Base-by-base conservation (phyloP, 2,113 vertebrate species). In the Limanda limanda region DNA sequence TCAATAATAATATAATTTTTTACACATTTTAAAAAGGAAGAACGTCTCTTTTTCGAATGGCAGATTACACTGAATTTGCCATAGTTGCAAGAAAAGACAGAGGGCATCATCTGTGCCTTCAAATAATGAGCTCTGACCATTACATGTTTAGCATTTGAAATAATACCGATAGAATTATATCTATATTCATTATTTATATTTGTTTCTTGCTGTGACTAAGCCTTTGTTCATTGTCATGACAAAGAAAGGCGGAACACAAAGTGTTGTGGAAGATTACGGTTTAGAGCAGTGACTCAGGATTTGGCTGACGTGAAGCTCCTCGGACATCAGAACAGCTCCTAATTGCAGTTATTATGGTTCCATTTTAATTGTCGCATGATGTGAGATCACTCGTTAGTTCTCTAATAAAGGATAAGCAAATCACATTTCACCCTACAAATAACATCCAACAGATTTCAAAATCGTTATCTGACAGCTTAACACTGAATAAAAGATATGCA, bases 341-440 rank as follows among this genome's bases (percentile, higher is more conserved):
- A 93, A 94, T 94, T 92, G 92, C 90, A 89, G 91, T 93, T 92
- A 93, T 93, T 92, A 92, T 92, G 92, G 92, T 91, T 93, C 83
- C 68, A 75, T 91, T 93, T 91, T 84, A 91, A 91, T 89, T 89
- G 90, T 88, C 71, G 91, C 90, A 91, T 92, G 90, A 93, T 78
- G 88, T 67, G 74, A 83, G 84, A 54, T 88, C 86, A 79, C 86
- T 35, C 71, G 87, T 82, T 86, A 51, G 69, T 71, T 68, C 66
- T 78, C 83, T 80, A 78, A 88, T 76, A 71, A 81, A 70, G 69
- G 87, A 87, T 79, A 71, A 70, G 58, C 65, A 86, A 87, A 85
- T 52, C 74, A 55, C 84, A 86, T 84, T 90, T 90, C 76, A 84
- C 76, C 59, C 65, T 68, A 58, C 66, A 82, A 66, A 61, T 81